These are phyloP conservation scores for Meliscaeva auricollis DNA, from an alignment of 2,888 invertebrate species.

Conservation along the genomic window DNA sequence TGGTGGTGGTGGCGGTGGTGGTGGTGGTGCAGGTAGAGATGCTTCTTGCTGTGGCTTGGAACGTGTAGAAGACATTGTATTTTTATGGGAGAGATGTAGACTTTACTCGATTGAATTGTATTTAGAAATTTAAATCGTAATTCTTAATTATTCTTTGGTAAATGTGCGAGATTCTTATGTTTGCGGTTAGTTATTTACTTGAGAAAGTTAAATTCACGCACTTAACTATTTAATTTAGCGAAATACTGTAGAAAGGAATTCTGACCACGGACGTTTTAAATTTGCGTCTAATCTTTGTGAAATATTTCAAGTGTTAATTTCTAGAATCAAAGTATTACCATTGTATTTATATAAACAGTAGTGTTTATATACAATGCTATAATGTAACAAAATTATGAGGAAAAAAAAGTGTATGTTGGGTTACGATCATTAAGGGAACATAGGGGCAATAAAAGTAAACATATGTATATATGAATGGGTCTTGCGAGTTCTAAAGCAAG, in stretches of 20 bases:
- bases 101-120: neutral
- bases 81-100: neutral
- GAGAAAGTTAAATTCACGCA: neutral
- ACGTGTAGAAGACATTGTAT: neutral
- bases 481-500: no score
- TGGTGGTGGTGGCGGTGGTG: neutral
- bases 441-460: no score
- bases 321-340: no score
- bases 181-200: neutral
- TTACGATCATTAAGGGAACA: no score
- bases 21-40: neutral
- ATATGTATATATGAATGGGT: no score
- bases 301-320: neutral
- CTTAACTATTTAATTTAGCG: neutral
- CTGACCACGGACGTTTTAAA: neutral
- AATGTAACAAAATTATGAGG: no score
- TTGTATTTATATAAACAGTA: no score
- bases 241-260: neutral
- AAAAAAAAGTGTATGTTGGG: no score
- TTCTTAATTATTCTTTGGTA: neutral
- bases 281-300: constrained; percentile 9
- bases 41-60: neutral
- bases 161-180: neutral
- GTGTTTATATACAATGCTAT: no score
- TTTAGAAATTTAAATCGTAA: constrained; percentile 7